Evolutionary conservation across 2,113 vertebrate genomes (phyloP), one percentile per base, ranked within the genome.

Genomic region (Sakesphorus luctuosus): DNA sequence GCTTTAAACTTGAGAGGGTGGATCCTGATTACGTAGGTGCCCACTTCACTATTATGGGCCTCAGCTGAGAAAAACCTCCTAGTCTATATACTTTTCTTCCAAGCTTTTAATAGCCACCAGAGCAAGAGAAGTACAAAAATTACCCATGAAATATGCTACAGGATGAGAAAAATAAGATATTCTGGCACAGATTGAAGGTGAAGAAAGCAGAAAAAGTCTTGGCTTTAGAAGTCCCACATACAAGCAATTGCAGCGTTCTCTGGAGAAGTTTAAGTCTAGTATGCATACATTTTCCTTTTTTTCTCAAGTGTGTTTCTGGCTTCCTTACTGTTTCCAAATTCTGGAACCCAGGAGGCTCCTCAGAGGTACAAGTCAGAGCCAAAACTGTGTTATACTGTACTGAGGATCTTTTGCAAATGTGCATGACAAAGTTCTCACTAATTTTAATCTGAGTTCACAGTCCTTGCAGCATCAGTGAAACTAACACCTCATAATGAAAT

Each of bases 401-500:
- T 44, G 50, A 86, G 18, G 36, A 81, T 56, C 69, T 74, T 90
- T 94, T 65, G 80, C 40, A 93, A 96, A 80, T 26, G 18, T 68
- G 47, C 21, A 46, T 46, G 65, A 93, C 72, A 67, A 72, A 93
- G 90, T 96, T 95, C 73, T 89, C 88, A 46, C 68, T 75, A 85
- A 82, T 94, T 94, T 93, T 90, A 89, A 81, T 88, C 75, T 78
- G 82, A 95, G 71, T 92, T 93, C 87, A 74, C 82, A 93, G 82
- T 83, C 87, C 68, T 93, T 93, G 44, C 7, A 15, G 92, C 82
- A 87, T 83, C 66, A 90, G 53, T 82, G 94, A 93, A 95, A 80
- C 84, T 89, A 93, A 91, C 91, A 93, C 71, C 72, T 93, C 93
- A 91, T 94, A 93, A 94, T 83, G 87, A 93, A 87, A 96, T 35